Evolutionary conservation across 1,140 invertebrate genomes (phyloP), one percentile per base, ranked within the genome.

Genomic region (Ceratosolen solmsi): DNA sequence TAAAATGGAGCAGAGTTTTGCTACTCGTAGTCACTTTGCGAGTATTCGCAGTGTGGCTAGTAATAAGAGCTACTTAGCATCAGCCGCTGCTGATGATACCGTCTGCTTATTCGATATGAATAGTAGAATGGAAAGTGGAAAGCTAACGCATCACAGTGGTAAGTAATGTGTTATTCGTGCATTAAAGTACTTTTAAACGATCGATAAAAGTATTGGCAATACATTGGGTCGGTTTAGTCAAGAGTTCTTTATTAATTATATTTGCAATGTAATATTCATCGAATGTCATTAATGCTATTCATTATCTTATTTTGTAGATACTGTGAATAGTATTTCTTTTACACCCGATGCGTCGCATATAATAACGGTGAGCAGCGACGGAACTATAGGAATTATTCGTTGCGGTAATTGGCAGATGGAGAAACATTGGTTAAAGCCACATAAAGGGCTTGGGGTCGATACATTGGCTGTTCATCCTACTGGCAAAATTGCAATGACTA

Each of bases 1-100:
- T 85, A 92, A 90, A 84, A 93, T 94, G 83, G 93, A 92, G 80
- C 95, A 95, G 87, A 96, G 94, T 83, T 98, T 99, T 92, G 96
- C 97, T 0, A 96, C 95, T 79, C 96, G 97, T 87, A 96, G 95
- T 30, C 98, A 99, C 89, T 92, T 93, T 83, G 94, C 94, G 9
- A 96, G 96, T 85, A 92, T 99, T 3, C 93, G 96, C 85, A 94
- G 94, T 85, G 87, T 98, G 5, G 93, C 95, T 1, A 92, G 93
- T 30, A 94, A 92, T n/a, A 94, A 93, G 33, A 94, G 95, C 86
- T 96, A 95, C 90, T 89, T 98, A 65, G 97, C 96, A 20, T 97
- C 96, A 30, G 97, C 97, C 15, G 95, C 96, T 63, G 94, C 95
- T n/a, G 98, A 99, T 92, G 98, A 99, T 92, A 94, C 94, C 68